Conservation (phyloP, 92 coral and sea anemone species). For the Micromussa lordhowensis region DNA sequence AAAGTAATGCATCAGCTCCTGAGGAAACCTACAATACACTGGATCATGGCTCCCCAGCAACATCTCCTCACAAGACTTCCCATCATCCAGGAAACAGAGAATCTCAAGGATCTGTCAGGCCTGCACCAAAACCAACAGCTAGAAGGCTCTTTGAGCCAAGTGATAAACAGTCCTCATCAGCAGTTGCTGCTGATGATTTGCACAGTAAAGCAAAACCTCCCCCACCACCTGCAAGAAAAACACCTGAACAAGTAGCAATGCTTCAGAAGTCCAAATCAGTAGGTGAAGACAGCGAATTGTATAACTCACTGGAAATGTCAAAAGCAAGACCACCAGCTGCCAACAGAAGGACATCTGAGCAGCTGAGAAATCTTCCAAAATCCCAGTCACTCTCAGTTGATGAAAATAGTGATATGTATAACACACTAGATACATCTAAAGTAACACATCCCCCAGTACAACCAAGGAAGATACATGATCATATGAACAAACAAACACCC, state of each 20-base stretch:
- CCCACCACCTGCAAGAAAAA: conserved; percentile 7
- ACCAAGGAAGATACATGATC: neutral
- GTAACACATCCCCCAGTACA: conserved; percentile 7
- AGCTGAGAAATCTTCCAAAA: conserved; percentile 14
- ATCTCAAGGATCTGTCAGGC: neutral
- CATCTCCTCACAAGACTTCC: neutral
- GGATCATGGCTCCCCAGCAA: conserved; percentile 31
- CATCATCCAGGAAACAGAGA: neutral
- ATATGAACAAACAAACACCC: neutral
- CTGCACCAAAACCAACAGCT: conserved; percentile 9
- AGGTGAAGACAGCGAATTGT: conserved; percentile 12
- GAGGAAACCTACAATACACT: conserved; percentile 43
- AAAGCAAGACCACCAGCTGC: conserved; percentile 36
- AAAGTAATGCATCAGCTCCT: conserved; percentile 9
- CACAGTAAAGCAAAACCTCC: conserved; percentile 13
- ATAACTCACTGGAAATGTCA: conserved; percentile 19
- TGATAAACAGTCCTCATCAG: neutral
- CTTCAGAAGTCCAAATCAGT: conserved; percentile 17
- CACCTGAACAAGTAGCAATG: neutral
- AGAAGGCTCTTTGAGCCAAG: conserved; percentile 12
- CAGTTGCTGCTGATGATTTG: neutral
- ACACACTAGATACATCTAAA: conserved; percentile 32
- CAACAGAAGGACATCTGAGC: conserved; percentile 5
- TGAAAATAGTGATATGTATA: conserved; percentile 41
- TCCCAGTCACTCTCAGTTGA: neutral